Evolutionary conservation across 2,797 vertebrate species (phyloP), one percentile per base, ranked within the genome.

Genomic region (Heterohyrax brucei): DNA sequence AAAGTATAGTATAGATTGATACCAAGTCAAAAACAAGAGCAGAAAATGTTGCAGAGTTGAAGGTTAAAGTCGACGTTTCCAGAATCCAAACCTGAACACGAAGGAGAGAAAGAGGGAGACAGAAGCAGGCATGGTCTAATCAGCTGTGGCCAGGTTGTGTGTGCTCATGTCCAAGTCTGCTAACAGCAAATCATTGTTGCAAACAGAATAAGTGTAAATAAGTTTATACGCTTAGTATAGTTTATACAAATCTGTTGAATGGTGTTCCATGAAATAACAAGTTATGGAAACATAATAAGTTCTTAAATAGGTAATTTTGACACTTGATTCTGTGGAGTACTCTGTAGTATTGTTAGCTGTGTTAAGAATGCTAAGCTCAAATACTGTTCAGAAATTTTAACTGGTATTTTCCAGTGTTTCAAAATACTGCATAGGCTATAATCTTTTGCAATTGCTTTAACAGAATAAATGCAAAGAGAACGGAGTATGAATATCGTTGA

Each of bases 181-280:
- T 62, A 78, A 80, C 19, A 9, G 28, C 89, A 59, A 44, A 76
- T 79, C n/a, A 83, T 83, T 96, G 33, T 94, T 79, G 33, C 76
- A 92, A 91, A 46, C n/a, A 81, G 91, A 96, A 87, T 91, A 70
- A 89, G 44, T 84, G 89, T 50, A 64, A 87, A 92, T 85, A 75
- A 10, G 46, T 68, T 89, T 89, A 89, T 81, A 66, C 72, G 19
- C 19, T 14, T 50, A 76, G 53, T 48, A 84, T 94, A 53, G n/a
- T 79, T 95, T 86, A 75, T 89, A 73, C 21, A 94, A 83, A 61
- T 86, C 46, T 21, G 83, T 59, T 50, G 84, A 72, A 7, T 53
- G 30, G 22, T 78, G 12, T 87, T 93, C 44, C 24, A 93, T 86
- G 30, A 92, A 95, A 95, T 86, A 93, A 73, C 10, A 90, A 82